Percentiles rank a stretch among this genome's conserved stretches.
phyloP scores from a whole-genome alignment of 2,113 vertebrate genomes.

The Nothoprocta pentlandii region DNA sequence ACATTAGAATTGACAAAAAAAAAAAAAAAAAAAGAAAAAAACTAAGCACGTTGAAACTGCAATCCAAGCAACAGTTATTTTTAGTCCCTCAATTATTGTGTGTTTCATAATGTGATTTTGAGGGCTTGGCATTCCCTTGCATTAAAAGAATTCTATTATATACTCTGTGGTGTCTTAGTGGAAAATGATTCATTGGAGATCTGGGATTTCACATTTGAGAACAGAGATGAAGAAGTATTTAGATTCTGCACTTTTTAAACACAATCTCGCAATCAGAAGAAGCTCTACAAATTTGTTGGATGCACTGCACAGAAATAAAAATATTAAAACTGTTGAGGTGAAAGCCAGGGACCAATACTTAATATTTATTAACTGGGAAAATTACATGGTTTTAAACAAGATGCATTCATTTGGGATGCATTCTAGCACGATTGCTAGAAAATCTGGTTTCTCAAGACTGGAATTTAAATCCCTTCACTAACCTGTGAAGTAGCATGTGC shows the following conservation, averaged over 20 bases:
- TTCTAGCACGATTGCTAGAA: background rate
- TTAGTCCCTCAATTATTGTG: background rate
- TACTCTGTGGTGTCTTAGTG: background rate
- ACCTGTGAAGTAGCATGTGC: background rate
- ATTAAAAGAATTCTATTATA: background rate
- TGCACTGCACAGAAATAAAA: background rate
- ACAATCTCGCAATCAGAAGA: background rate
- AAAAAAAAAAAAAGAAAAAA: background rate
- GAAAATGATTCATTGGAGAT: slow-evolving; percentile 8
- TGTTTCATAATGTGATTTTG: slow-evolving; percentile 12
- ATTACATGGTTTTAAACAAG: background rate
- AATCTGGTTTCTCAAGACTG: background rate
- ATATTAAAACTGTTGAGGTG: accelerated
- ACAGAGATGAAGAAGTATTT: background rate
- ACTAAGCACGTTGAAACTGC: background rate
- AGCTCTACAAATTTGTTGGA: slow-evolving; percentile 2
- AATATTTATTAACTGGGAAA: background rate
- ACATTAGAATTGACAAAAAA: slow-evolving; percentile 40
- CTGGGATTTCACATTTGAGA: background rate
- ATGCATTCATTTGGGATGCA: background rate
- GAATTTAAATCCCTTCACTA: background rate
- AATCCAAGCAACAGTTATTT: slow-evolving; percentile 49
- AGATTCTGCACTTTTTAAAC: background rate
- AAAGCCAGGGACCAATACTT: background rate
- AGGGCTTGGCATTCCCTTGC: background rate